These are phyloP conservation scores for Pogonocichla stellata DNA, from an alignment of 2,113 vertebrate genomes.

Conservation along the genomic window DNA sequence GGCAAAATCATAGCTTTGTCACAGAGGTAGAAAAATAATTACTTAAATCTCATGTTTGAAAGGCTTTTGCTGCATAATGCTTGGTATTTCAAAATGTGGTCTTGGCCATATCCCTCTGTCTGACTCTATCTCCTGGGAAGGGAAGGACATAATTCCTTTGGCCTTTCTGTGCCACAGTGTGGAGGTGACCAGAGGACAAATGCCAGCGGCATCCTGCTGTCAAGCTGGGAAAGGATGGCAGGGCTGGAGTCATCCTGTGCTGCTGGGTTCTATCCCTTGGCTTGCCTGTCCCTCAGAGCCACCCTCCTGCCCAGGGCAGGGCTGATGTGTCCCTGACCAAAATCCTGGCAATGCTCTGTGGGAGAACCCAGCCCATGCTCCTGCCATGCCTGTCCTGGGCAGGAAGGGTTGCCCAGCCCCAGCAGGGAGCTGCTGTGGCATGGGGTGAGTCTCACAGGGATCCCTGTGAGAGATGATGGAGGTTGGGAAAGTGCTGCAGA, in stretches of 20 bases:
- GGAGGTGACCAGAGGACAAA: not conserved
- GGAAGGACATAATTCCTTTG: not conserved
- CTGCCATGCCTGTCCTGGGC: accelerated
- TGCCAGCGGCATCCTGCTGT: not conserved
- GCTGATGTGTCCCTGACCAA: not conserved
- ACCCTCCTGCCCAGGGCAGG: not conserved
- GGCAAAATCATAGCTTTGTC: accelerated
- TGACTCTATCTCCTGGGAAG: not conserved
- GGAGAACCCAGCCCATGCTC: accelerated
- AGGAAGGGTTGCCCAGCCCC: not conserved
- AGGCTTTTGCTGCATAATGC: not conserved
- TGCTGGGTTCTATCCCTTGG: not conserved
- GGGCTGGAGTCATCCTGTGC: not conserved
- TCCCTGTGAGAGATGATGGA: not conserved
- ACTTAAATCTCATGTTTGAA: not conserved
- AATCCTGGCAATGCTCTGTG: accelerated
- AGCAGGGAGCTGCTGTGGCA: accelerated
- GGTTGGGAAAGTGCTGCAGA: not conserved
- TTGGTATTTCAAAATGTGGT: not conserved
- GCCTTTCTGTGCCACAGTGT: not conserved
- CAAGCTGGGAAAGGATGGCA: accelerated
- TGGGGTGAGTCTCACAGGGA: not conserved
- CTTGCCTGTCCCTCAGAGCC: not conserved
- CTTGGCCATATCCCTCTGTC: accelerated
- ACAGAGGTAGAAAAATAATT: not conserved